Conservation (phyloP, 2,113 vertebrate genomes). For the Chaenocephalus aceratus region DNA sequence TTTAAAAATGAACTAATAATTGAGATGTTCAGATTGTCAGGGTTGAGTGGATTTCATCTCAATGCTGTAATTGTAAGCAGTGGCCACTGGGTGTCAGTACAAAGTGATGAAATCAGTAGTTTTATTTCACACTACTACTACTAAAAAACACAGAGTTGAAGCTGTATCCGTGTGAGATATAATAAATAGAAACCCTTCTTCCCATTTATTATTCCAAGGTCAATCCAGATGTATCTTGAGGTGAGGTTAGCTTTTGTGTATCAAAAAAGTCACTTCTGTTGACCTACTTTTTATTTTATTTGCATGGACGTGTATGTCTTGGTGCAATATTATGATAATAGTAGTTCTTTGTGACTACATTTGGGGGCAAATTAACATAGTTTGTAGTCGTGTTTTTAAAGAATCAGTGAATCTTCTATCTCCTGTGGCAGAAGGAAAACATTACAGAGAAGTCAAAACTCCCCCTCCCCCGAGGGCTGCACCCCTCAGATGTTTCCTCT, state of each 20-base stretch:
- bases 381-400: slow-evolving; percentile 13
- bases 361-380: background rate
- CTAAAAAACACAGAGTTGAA: background rate
- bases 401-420: slow-evolving; percentile 12
- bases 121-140: background rate
- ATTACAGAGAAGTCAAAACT: slow-evolving; percentile 20
- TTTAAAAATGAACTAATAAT: too few species aligned
- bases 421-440: slow-evolving; percentile 25
- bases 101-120: background rate
- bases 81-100: slow-evolving; percentile 55
- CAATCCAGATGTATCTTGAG: background rate
- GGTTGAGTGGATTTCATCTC: background rate
- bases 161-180: background rate
- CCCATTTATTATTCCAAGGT: background rate
- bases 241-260: background rate
- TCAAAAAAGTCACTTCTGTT: background rate
- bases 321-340: background rate
- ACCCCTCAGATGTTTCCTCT: slow-evolving; percentile 32
- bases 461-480: slow-evolving; percentile 22
- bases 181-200: too few species aligned
- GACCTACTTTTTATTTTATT: too few species aligned
- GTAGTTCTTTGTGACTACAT: background rate
- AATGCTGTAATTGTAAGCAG: slow-evolving; percentile 17
- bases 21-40: background rate
- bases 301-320: background rate